Conservation (phyloP, 1,140 invertebrate genomes). For the Leptinotarsa defecta region DNA sequence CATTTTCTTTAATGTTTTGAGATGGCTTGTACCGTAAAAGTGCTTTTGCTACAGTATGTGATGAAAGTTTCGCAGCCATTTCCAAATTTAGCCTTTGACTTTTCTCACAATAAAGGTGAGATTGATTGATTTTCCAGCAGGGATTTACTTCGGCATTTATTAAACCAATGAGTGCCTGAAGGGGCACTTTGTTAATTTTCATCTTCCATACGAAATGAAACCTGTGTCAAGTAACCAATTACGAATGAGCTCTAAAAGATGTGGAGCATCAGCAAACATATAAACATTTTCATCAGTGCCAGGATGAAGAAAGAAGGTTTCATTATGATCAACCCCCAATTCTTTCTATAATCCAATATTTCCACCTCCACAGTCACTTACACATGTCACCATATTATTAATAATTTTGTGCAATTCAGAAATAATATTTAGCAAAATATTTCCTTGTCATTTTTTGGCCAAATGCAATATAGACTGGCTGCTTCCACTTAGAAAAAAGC, state of each 20-base stretch:
- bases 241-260: constrained; percentile 34
- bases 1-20: not conserved
- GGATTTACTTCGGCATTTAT: not conserved
- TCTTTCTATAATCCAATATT: constrained; percentile 51
- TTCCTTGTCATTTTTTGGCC: constrained; percentile 50
- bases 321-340: constrained; percentile 41
- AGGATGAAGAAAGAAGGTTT: constrained; percentile 35
- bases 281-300: constrained; percentile 33
- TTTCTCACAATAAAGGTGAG: not conserved
- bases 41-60: not conserved
- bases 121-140: not conserved
- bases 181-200: too few species aligned
- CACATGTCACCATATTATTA: constrained; percentile 49
- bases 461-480: constrained; percentile 53
- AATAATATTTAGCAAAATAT: constrained; percentile 46
- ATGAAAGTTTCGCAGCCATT: not conserved
- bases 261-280: constrained; percentile 39
- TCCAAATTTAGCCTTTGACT: not conserved
- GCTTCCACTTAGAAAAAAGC: constrained; percentile 53
- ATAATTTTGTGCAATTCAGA: constrained; percentile 41
- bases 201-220: constrained; percentile 18
- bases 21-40: not conserved
- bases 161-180: too few species aligned
- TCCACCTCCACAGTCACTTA: constrained; percentile 46
- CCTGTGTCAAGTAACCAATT: constrained; percentile 40